A percentile compares a stretch with the other conserved stretches of the same genome.
Evolutionary conservation across 2,113 vertebrate species (phyloP).

Genomic region (Lepus europaeus): DNA sequence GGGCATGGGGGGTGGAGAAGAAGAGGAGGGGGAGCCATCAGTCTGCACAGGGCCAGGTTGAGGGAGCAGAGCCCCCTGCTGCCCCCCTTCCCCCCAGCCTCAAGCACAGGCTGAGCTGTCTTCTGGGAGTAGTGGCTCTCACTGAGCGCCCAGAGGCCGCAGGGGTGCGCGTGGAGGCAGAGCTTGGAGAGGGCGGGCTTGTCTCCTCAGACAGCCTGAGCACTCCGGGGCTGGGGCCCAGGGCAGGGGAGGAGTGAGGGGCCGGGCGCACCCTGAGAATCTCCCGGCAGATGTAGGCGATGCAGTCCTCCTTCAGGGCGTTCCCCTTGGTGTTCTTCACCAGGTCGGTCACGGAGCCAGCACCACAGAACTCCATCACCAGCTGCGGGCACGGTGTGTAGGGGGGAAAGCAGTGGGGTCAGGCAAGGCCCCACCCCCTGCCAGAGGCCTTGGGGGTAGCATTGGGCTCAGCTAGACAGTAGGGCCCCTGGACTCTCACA

Average conservation of each 20-base stretch:
- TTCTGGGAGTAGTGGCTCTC: background rate
- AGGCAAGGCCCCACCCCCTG: background rate
- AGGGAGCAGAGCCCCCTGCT: background rate
- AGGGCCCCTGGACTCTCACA: background rate
- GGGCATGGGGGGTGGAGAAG: background rate
- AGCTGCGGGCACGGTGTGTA: slow-evolving; percentile 84
- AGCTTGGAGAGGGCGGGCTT: background rate
- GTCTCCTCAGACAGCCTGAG: background rate
- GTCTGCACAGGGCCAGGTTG: background rate
- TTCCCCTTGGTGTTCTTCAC: slow-evolving; percentile 97
- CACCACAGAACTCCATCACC: slow-evolving; percentile 97
- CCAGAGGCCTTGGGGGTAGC: background rate
- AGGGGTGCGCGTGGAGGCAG: background rate
- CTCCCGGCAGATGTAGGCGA: slow-evolving; percentile 96
- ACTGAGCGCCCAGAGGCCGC: background rate
- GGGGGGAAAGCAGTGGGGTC: background rate
- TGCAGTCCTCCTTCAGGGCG: slow-evolving; percentile 95
- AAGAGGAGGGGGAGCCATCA: background rate
- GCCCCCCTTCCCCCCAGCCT: background rate
- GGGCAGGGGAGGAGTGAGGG: too few relatives aligned
- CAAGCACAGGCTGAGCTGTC: background rate
- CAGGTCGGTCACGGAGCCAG: slow-evolving; percentile 95
- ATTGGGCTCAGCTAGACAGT: background rate
- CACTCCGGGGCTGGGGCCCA: background rate
- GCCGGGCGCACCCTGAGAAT: slow-evolving; percentile 91